Conservation (phyloP, 2,888 invertebrate species). For the Prosopocoilus inquinatus region DNA sequence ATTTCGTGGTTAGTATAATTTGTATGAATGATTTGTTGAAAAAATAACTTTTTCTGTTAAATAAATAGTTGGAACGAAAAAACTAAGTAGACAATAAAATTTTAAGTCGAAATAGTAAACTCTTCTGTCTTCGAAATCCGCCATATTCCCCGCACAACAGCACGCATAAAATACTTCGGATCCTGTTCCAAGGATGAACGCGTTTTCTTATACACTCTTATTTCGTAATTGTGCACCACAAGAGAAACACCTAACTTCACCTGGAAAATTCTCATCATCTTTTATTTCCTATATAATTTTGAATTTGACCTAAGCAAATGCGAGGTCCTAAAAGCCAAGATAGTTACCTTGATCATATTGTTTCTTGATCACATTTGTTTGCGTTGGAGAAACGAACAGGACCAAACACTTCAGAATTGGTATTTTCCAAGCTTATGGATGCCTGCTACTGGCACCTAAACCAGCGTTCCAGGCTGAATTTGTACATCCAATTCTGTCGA, state of each 20-base stretch:
- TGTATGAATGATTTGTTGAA: no score
- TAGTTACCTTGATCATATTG: constrained; percentile 31
- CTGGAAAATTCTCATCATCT: constrained; percentile 23
- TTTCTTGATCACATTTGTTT: no score
- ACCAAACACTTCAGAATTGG: constrained; percentile 26
- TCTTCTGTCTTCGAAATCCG: constrained; percentile 23
- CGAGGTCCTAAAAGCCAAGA: constrained; percentile 35
- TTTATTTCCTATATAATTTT: neutral
- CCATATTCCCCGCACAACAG: constrained; percentile 28
- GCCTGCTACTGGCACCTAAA: constrained; percentile 24
- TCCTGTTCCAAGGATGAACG: constrained; percentile 28
- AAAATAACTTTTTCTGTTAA: no score
- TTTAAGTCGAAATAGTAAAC: no score
- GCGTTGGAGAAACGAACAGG: constrained; percentile 34
- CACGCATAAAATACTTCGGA: constrained; percentile 21
- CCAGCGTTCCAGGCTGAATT: constrained; percentile 24
- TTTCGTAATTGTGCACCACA: constrained; percentile 26
- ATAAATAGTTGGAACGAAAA: no score
- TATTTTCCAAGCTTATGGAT: constrained; percentile 27
- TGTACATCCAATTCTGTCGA: constrained; percentile 17
- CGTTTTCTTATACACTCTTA: constrained; percentile 29
- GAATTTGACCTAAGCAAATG: constrained; percentile 29
- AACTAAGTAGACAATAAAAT: no score
- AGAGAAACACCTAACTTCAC: constrained; percentile 28
- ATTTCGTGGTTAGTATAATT: no score